phyloP scores from a whole-genome alignment of 2,113 vertebrate species.

The Salvelinus namaycush region DNA sequence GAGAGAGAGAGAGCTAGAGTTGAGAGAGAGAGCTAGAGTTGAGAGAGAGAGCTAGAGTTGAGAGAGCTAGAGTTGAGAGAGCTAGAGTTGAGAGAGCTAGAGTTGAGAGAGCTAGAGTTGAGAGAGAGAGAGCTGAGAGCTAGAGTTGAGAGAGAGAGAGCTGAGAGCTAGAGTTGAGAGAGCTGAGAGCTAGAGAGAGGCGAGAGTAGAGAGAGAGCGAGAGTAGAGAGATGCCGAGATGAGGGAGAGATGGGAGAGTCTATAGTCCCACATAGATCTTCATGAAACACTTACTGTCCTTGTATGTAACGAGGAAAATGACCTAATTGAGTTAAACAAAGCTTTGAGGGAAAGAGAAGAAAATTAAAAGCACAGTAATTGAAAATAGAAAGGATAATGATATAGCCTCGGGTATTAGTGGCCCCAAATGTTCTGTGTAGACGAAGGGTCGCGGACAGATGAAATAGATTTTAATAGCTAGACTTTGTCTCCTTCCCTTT shows the following conservation, averaged over 20 bases:
- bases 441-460: not conserved
- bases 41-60: not conserved
- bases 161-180: too few relatives aligned
- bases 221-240: not conserved
- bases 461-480: not conserved
- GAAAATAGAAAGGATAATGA: constrained; percentile 12
- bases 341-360: not conserved
- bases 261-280: not conserved
- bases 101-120: too few relatives aligned
- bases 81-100: not conserved
- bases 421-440: not conserved
- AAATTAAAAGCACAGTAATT: not conserved
- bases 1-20: too few relatives aligned
- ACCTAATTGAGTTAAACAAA: not conserved
- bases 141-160: too few relatives aligned
- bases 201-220: too few relatives aligned
- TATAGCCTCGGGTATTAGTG: constrained; percentile 1
- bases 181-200: too few relatives aligned
- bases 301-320: not conserved
- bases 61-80: not conserved
- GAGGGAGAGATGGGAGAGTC: not conserved
- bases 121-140: not conserved
- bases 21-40: too few relatives aligned
- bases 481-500: not conserved
- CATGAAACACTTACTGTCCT: not conserved